Evolutionary conservation across 2,888 invertebrate species (phyloP).

Genomic region (Drosophila mimica): DNA sequence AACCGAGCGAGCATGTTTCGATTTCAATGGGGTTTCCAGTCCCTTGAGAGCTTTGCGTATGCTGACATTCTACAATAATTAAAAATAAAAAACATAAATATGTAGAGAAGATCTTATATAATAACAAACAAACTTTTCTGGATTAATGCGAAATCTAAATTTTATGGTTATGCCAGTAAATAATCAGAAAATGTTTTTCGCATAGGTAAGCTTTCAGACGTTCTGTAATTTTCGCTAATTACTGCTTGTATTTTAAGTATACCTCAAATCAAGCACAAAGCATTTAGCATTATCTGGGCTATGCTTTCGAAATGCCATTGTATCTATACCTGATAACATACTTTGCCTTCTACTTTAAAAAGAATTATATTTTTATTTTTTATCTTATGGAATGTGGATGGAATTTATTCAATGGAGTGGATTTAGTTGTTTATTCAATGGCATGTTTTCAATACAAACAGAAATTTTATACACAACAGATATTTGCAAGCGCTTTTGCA

Average conservation of each 20-base stretch:
- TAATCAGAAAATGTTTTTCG: neutral
- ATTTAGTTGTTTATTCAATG: neutral
- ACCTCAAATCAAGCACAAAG: neutral
- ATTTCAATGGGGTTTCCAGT: constrained; percentile 97
- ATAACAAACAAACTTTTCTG: neutral
- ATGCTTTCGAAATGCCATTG: neutral
- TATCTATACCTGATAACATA: constrained; percentile 9
- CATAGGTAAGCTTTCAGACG: neutral
- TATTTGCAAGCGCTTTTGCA: neutral
- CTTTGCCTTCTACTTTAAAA: neutral
- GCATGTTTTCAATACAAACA: neutral
- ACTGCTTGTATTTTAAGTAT: neutral
- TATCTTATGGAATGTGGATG: neutral
- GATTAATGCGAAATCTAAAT: neutral
- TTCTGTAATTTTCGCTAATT: neutral
- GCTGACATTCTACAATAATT: constrained; percentile 88
- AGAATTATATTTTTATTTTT: neutral
- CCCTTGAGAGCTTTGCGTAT: constrained; percentile 97
- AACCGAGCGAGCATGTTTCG: constrained; percentile 98
- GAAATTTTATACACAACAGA: neutral
- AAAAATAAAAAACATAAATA: neutral
- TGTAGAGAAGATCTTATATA: neutral
- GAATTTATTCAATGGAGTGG: neutral
- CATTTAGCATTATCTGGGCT: constrained; percentile 1
- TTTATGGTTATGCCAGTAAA: neutral